Evolutionary conservation across 2,888 invertebrate genomes (phyloP), one percentile per base, ranked within the genome.

Genomic region (Limenitis camilla): DNA sequence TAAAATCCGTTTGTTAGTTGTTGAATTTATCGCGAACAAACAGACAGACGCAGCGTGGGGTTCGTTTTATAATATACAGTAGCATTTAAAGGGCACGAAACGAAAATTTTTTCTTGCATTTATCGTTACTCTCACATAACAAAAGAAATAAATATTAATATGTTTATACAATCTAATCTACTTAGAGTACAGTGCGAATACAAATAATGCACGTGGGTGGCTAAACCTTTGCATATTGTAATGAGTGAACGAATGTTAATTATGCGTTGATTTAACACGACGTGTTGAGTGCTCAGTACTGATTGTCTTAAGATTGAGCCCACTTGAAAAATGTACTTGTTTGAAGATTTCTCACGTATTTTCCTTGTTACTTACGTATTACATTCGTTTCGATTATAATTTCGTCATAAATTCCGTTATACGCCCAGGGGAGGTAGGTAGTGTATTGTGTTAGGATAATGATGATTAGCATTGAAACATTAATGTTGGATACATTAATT

Each of bases 201-300:
- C 48, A 48, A 51, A 56, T 40, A 30, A 11, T 9, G 28, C 56
- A 56, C 56, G 56, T 51, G 51, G 53, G 53, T 41, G 7, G 46
- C 10, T 52, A 36, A 42, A 48, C 11, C 39, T 49, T 41, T 38
- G 43, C 48, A 45, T 36, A 42, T 49, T 33, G 49, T 51, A 50
- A 40, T 48, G 36, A 38, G 48, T 7, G 36, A 30, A 27, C 33
- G 44, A 53, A 56, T 56, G 40, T 44, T 44, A 41, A 51, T 55
- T 46, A 42, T 8, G 5, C 35, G 29, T 29, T 28, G 44, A 36
- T 45, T 30, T 29, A 30, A 7, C 29, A 35, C 35, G 36, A 35
- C 29, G 28, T 36, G 36, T 36, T 29, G 29, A 30, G 36, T 33
- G 6, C 28, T n/a, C n/a, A 33, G 32, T 33, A 10, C 19, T 19